A percentile compares a stretch with the other conserved stretches of the same genome.
These are phyloP conservation scores for Tenualosa ilisha DNA, from an alignment of 2,797 vertebrate species.

Conservation along the genomic window DNA sequence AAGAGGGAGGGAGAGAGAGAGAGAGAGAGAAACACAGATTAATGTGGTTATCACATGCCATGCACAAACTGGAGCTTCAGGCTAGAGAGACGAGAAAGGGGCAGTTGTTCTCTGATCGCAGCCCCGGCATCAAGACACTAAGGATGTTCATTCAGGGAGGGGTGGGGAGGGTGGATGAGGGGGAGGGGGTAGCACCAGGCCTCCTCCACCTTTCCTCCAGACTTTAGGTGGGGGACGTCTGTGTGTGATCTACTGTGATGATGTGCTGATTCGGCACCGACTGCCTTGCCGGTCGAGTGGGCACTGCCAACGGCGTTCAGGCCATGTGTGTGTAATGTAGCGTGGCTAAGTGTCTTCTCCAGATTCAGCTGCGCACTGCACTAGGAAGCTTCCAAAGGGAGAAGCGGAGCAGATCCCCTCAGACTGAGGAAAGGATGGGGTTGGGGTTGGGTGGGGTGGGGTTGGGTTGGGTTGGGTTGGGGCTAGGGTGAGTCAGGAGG, in stretches of 20 bases:
- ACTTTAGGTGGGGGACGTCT: background rate
- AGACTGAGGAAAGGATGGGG: background rate
- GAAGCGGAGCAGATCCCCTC: conserved; percentile 11
- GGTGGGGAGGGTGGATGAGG: background rate
- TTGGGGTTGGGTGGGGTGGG: background rate
- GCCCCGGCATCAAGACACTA: conserved; percentile 49
- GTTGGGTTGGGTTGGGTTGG: background rate
- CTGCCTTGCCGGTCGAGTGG: background rate
- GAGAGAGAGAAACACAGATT: conserved; percentile 69
- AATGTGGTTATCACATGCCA: conserved; percentile 87
- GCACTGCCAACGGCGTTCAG: background rate
- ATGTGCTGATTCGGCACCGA: background rate
- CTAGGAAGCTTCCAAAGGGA: background rate
- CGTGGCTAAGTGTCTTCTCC: background rate
- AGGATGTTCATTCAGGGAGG: conserved; percentile 38
- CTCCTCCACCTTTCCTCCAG: conserved; percentile 6
- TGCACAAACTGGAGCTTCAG: conserved; percentile 73
- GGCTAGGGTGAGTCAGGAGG: background rate
- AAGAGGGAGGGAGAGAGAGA: conserved; percentile 61
- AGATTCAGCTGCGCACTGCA: background rate
- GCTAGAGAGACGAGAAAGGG: conserved; percentile 68
- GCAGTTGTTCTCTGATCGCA: conserved; percentile 59
- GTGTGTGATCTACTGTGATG: background rate
- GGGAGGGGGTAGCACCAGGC: background rate
- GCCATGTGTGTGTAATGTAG: background rate